These are phyloP conservation scores for Drosophila longiperda DNA, from an alignment of 2,888 invertebrate species.

Conservation along the genomic window DNA sequence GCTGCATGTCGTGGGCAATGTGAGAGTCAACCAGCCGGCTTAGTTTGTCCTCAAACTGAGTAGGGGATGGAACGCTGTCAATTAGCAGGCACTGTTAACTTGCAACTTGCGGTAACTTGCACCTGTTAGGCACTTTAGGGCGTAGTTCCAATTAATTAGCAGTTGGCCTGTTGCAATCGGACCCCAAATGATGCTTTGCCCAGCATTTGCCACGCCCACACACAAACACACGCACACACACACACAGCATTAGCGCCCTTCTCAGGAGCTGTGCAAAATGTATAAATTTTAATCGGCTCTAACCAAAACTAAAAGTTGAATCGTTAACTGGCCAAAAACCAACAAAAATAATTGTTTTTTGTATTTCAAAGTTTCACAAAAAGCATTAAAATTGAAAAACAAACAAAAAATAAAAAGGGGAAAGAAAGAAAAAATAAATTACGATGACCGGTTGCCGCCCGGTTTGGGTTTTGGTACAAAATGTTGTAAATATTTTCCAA, in stretches of 20 bases:
- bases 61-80: not conserved
- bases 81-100: constrained; percentile 7
- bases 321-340: constrained; percentile 60
- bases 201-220: constrained; percentile 12
- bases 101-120: constrained; percentile 20
- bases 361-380: constrained; percentile 62
- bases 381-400: constrained; percentile 69
- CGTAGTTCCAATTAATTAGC: constrained; percentile 59
- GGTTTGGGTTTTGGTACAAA: constrained; percentile 43
- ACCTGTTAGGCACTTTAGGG: constrained; percentile 40
- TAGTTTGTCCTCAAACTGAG: not conserved
- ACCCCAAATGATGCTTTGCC: constrained; percentile 58
- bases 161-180: constrained; percentile 50
- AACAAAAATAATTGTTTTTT: constrained; percentile 14
- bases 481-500: constrained; percentile 45
- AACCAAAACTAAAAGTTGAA: constrained; percentile 60
- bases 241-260: constrained; percentile 1
- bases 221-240: not conserved
- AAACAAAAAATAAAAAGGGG: constrained; percentile 3
- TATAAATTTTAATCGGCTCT: constrained; percentile 56
- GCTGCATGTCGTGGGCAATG: constrained; percentile 45
- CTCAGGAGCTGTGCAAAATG: constrained; percentile 57
- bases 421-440: constrained; percentile 13
- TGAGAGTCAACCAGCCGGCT: constrained; percentile 1
- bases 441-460: constrained; percentile 26